These are phyloP conservation scores for Carlito syrichta DNA, from an alignment of 2,113 vertebrate genomes.

Conservation along the genomic window DNA sequence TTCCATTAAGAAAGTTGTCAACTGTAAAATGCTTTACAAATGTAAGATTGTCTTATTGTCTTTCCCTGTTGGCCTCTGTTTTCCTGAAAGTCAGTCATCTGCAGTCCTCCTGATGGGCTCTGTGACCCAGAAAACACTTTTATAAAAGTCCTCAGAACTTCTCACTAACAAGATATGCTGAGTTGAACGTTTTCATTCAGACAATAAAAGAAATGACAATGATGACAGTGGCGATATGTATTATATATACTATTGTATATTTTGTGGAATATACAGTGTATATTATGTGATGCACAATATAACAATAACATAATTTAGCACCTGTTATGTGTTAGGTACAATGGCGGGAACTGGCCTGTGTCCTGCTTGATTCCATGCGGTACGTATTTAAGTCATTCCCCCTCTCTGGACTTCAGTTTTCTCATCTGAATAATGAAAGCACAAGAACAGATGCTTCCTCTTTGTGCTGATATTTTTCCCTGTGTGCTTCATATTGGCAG, in stretches of 20 bases:
- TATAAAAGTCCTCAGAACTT: not conserved
- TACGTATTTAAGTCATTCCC: not conserved
- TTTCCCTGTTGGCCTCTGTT: not conserved
- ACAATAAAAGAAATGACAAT: not conserved
- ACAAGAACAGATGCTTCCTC: slow-evolving; percentile 34
- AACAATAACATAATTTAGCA: not conserved
- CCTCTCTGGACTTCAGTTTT: not conserved
- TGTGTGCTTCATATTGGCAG: not conserved
- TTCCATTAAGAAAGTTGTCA: not conserved
- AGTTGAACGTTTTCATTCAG: not conserved
- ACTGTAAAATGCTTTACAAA: not conserved
- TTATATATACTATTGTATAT: not conserved
- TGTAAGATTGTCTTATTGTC: not conserved
- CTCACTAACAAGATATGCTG: not conserved
- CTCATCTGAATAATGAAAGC: not conserved
- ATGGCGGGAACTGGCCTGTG: not conserved
- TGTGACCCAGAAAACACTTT: not conserved
- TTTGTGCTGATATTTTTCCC: slow-evolving; percentile 27
- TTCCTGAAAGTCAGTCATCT: not conserved
- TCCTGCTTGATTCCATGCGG: not conserved
- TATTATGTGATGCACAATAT: too few relatives aligned
- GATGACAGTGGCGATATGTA: not conserved
- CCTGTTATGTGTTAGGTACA: not conserved
- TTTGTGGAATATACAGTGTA: not conserved
- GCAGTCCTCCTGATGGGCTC: not conserved